Percentiles rank a stretch among this genome's conserved stretches.
These are phyloP conservation scores for Sussaba pulchella DNA, from an alignment of 2,888 invertebrate genomes.

Conservation along the genomic window DNA sequence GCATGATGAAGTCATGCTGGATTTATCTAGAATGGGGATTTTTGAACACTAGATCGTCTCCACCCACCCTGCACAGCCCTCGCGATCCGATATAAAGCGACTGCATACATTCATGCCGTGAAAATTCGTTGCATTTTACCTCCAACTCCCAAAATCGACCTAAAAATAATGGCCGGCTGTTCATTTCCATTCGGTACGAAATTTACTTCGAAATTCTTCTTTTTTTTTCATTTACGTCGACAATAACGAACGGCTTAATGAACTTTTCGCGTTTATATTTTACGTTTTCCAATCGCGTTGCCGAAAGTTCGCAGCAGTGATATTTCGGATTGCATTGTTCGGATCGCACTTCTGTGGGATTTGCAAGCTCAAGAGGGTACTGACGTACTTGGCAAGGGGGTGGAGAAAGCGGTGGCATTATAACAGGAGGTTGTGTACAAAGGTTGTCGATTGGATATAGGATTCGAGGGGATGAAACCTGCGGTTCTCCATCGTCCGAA, in stretches of 20 bases:
- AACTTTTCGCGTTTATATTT: conserved; percentile 17
- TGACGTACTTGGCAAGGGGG: conserved; percentile 9
- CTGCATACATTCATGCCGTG: neutral
- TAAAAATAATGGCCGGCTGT: conserved; percentile 13
- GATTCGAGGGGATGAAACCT: conserved; percentile 26
- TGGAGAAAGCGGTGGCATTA: conserved; percentile 24
- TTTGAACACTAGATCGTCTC: too few relatives aligned
- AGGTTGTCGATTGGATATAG: conserved; percentile 27
- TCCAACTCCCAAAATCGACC: conserved; percentile 12
- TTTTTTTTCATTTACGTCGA: neutral
- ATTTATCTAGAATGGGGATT: too few relatives aligned
- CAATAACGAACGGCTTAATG: conserved; percentile 8
- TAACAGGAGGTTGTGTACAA: conserved; percentile 30
- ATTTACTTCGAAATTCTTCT: conserved; percentile 5
- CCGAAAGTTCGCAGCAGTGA: neutral
- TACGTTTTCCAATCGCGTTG: conserved; percentile 16
- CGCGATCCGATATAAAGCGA: neutral
- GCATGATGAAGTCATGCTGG: too few relatives aligned
- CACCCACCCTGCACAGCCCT: too few relatives aligned
- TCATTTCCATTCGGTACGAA: conserved; percentile 2
- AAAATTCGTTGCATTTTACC: conserved; percentile 21
- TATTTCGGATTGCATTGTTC: conserved; percentile 27
- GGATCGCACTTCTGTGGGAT: neutral
- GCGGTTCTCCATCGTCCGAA: conserved; percentile 45
- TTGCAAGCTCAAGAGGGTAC: neutral